Base-by-base conservation (phyloP, 2,113 vertebrate genomes). In the Eolophus roseicapilla region DNA sequence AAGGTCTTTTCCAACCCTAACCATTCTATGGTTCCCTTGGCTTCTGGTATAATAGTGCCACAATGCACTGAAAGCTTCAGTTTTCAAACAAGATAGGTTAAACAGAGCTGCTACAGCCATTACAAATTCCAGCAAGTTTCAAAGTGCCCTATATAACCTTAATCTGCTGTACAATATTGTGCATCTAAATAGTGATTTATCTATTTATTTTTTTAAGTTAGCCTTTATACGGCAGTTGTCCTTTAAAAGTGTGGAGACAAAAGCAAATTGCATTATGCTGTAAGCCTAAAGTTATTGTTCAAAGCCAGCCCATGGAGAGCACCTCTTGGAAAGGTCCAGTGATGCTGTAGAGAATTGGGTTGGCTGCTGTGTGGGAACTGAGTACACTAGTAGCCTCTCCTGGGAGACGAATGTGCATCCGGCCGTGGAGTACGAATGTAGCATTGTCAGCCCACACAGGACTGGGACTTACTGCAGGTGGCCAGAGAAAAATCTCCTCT, bases 381-480 rank as follows among this genome's bases (percentile, higher is more conserved):
- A 53, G 59, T 88, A 79, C 59, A 52, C 28, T 13, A 37, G 49
- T 4, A 50, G 63, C 59, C 52, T 77, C 83, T 84, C 83, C 35
- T 86, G 92, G 88, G 96, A 91, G 29, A 25, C 0, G 0, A 53
- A 3, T 0, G 7, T 13, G 68, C 69, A 81, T 91, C 92, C 2
- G 18, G 91, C 76, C 41, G 65, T 7, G 25, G 76, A 83, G 71
- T 15, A 15, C 27, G 27, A 88, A 86, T 96, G 83, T 78, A 84
- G 83, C 80, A 29, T 87, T 23, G 2, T n/a, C 95, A 91, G 95
- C 96, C 96, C 95, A 92, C 96, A 89, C 92, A 94, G 96, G 73
- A 55, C 91, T 95, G 94, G 93, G 95, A 89, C 80, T 95, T 95
- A 14, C 10, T 96, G 96, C 96, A 97, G 94, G 93, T 93, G 94